phyloP scores from a whole-genome alignment of 1,140 invertebrate genomes.

The Drosophila takahashii region DNA sequence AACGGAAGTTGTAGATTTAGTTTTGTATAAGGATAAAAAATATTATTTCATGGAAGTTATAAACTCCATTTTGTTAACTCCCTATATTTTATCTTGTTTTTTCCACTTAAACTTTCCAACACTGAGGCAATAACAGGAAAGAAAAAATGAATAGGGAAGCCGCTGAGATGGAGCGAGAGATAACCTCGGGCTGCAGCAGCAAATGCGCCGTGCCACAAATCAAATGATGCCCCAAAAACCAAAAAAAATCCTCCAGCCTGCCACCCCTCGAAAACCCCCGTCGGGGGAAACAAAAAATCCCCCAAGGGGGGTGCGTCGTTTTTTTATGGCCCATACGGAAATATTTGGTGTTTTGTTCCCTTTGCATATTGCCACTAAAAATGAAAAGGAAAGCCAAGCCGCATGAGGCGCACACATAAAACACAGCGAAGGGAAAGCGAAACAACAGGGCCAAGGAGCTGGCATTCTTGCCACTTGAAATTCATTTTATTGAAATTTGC shows the following conservation, averaged over 20 bases:
- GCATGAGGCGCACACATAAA: constrained; percentile 66
- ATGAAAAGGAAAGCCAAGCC: constrained; percentile 68
- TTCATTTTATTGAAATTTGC: constrained; percentile 79
- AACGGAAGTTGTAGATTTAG: too few relatives aligned
- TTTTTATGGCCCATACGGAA: constrained; percentile 75
- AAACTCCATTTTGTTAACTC: not conserved
- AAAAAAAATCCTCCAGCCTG: constrained; percentile 32
- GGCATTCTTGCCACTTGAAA: constrained; percentile 65
- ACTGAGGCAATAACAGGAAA: not conserved
- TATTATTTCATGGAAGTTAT: not conserved
- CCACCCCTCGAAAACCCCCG: not conserved
- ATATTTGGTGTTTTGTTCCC: constrained; percentile 62
- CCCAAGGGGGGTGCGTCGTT: constrained; percentile 5
- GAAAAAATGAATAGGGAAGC: not conserved
- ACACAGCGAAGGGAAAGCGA: constrained; percentile 7
- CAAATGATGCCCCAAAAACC: constrained; percentile 37
- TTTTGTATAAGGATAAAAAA: too few relatives aligned
- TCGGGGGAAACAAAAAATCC: not conserved
- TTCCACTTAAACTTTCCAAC: not conserved
- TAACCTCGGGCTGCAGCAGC: constrained; percentile 36
- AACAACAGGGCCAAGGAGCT: constrained; percentile 1
- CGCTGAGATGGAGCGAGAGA: constrained; percentile 6
- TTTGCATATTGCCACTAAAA: constrained; percentile 79
- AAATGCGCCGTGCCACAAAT: constrained; percentile 43
- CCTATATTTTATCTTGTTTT: not conserved